Base-by-base conservation (phyloP, 2,888 invertebrate genomes). In the Orchestes rusci region DNA sequence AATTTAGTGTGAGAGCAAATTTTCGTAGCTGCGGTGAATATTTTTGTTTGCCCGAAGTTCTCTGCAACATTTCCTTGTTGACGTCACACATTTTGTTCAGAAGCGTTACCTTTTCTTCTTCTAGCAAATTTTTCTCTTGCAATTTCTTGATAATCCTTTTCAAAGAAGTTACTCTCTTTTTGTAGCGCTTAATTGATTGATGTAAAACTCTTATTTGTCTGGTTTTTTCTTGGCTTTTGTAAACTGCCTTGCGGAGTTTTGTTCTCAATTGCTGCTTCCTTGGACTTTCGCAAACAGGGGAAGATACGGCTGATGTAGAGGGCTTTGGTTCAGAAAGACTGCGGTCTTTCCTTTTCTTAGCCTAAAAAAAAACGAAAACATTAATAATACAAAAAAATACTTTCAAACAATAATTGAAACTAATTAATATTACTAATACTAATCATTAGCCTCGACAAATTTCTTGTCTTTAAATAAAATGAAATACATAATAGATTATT, bases 1-100 rank as follows among this genome's bases (percentile, higher is more conserved):
- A 45, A 34, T 32, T 45, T 40, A 46, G 34, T 8, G 43, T 52
- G n/a, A n/a, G n/a, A n/a, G 49, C 49, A 46, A 52, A 51, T 35
- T 43, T 45, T 19, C 46, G 12, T 32, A 52, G 31, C 13, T 52
- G 46, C 15, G 38, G 43, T 27, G 39, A 32, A 45, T 45, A 43
- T 37, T 45, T 33, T n/a, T n/a, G n/a, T 37, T 44, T 50, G 12
- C 31, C 36, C 13, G 29, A 30, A 29, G 42, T 34, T 23, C 43
- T 28, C 32, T 42, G 43, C 20, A 45, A 36, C 16, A 41, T 27
- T 29, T 45, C 32, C 19, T 38, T 45, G 27, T 12, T 45, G 12
- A 39, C 32, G 3, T 20, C 20, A 4, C 41, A 19, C 30, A 39
- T 28, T n/a, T n/a, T n/a, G n/a, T n/a, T n/a, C n/a, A n/a, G n/a